phyloP scores from a whole-genome alignment of 2,797 vertebrate genomes.

The Potorous gilbertii region DNA sequence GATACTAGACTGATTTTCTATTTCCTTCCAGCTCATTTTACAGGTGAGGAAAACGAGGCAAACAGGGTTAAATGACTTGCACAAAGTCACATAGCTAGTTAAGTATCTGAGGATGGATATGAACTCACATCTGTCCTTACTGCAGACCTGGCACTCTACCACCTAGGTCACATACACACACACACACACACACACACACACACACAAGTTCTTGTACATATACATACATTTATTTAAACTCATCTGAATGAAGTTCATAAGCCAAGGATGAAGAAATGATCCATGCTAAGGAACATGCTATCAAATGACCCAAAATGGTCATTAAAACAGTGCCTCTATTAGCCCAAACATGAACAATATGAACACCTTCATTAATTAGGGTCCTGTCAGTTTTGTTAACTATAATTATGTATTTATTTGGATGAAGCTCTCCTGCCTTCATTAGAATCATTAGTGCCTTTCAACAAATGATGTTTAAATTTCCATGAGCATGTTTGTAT shows the following conservation, averaged over 20 bases:
- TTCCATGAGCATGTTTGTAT: constrained; percentile 49
- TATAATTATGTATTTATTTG: constrained; percentile 53
- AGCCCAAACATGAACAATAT: constrained; percentile 13
- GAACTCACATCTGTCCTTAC: no score
- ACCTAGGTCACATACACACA: no score
- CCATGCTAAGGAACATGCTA: constrained; percentile 14
- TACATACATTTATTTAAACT: background rate
- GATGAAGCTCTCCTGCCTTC: constrained; percentile 36
- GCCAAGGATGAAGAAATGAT: constrained; percentile 10
- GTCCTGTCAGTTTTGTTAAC: constrained; percentile 15
- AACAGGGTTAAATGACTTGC: background rate
- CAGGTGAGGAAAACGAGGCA: no score
- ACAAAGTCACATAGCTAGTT: no score
- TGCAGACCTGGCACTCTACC: no score
- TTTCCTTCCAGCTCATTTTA: background rate
- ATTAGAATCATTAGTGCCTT: constrained; percentile 44
- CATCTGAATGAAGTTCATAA: background rate
- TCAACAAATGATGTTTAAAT: constrained; percentile 58
- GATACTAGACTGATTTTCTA: background rate
- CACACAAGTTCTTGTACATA: background rate
- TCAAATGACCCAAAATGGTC: constrained; percentile 23
- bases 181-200: no score
- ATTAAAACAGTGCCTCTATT: no score
- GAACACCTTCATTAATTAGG: background rate
- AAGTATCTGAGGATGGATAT: no score